Conservation (phyloP, 2,888 invertebrate genomes). For the Augiades crinisus region DNA sequence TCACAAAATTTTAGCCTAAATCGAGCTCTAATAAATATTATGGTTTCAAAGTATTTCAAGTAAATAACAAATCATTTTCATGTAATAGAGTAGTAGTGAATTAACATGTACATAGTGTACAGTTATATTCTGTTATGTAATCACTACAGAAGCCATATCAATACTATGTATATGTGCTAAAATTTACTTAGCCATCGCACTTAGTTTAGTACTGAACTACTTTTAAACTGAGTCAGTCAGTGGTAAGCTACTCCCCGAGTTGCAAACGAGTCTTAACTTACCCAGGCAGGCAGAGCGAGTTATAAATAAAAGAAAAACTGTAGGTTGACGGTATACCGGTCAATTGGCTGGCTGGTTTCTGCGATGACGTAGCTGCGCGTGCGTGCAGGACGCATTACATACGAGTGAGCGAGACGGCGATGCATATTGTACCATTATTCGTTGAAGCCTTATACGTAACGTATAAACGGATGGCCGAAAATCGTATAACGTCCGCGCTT, state of each 20-base stretch:
- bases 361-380: slow-evolving; percentile 69
- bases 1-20: no score
- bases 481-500: slow-evolving; percentile 70
- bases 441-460: slow-evolving; percentile 73
- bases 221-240: slow-evolving; percentile 20
- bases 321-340: slow-evolving; percentile 80
- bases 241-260: slow-evolving; percentile 34
- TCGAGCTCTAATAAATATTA: no score
- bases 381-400: slow-evolving; percentile 46
- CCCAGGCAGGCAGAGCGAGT: slow-evolving; percentile 72
- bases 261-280: slow-evolving; percentile 70
- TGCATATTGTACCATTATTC: slow-evolving; percentile 64
- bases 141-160: no score
- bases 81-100: no score
- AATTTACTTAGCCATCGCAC: not conserved
- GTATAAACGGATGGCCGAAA: slow-evolving; percentile 72
- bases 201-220: not conserved
- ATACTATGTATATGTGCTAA: no score
- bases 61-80: no score
- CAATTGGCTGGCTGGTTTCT: slow-evolving; percentile 80
- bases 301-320: slow-evolving; percentile 81
- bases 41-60: no score
- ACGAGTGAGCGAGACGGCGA: slow-evolving; percentile 45
- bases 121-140: no score
- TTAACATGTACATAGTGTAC: no score